Evolutionary conservation across 1,140 invertebrate genomes (phyloP).

Genomic region (Homarus americanus): DNA sequence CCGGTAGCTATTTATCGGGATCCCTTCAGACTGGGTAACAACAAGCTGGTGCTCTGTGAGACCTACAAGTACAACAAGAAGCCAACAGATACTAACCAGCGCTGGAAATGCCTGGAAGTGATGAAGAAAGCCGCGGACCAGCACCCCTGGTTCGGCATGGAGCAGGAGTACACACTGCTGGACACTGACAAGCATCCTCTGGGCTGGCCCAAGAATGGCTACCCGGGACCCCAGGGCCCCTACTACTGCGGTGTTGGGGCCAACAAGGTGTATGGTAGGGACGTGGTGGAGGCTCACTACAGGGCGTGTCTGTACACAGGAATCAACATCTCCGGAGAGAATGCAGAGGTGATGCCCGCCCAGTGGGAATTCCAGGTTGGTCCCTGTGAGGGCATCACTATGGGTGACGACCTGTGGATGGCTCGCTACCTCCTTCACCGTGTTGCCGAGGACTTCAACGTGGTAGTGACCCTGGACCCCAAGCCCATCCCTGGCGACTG

Average conservation of each 20-base stretch:
- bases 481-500: slow-evolving; percentile 26
- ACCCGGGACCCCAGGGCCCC: slow-evolving; percentile 22
- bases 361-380: slow-evolving; percentile 43
- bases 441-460: slow-evolving; percentile 20
- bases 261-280: slow-evolving; percentile 2
- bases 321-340: slow-evolving; percentile 36
- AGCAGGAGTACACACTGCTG: slow-evolving; percentile 28
- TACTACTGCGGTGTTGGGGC: slow-evolving; percentile 34
- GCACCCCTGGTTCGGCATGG: slow-evolving; percentile 26
- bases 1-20: slow-evolving; percentile 24
- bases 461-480: slow-evolving; percentile 19
- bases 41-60: slow-evolving; percentile 35
- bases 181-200: slow-evolving; percentile 19
- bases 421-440: slow-evolving; percentile 26
- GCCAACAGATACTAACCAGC: slow-evolving; percentile 19
- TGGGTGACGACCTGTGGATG: slow-evolving; percentile 40
- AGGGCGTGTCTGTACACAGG: slow-evolving; percentile 32
- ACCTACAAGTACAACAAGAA: slow-evolving; percentile 32
- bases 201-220: slow-evolving; percentile 40
- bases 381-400: slow-evolving; percentile 33
- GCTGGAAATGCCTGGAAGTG: background rate
- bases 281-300: slow-evolving; percentile 40
- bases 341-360: slow-evolving; percentile 30
- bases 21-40: slow-evolving; percentile 25
- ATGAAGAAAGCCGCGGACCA: background rate